A percentile compares a stretch with the other conserved stretches of the same genome.
These are phyloP conservation scores for Cephus rjabovi DNA, from an alignment of 2,888 invertebrate species.

Conservation along the genomic window DNA sequence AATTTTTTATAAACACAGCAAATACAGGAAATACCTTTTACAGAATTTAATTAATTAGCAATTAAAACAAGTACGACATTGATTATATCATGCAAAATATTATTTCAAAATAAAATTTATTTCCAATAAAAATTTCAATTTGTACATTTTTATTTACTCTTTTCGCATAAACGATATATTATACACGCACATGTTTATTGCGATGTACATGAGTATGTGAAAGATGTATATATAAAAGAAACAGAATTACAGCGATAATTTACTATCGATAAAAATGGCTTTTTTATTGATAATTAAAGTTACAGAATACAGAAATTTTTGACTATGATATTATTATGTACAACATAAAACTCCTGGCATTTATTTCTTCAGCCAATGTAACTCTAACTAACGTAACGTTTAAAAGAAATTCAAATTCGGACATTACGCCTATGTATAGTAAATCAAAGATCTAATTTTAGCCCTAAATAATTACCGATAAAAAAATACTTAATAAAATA, in stretches of 20 bases:
- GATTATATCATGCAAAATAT: neutral
- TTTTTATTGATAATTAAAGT: too few relatives aligned
- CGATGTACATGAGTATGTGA: too few relatives aligned
- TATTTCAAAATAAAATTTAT: neutral
- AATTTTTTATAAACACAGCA: too few relatives aligned
- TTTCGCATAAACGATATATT: neutral
- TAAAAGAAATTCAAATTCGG: neutral
- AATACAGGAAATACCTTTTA: too few relatives aligned
- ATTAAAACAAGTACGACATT: neutral
- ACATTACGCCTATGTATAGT: constrained; percentile 32
- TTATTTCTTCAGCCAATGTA: neutral
- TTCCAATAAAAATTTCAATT: neutral
- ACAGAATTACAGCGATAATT: neutral
- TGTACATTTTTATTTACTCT: neutral
- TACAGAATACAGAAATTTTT: too few relatives aligned
- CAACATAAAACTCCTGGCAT: neutral
- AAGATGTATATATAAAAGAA: too few relatives aligned
- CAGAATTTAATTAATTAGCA: too few relatives aligned
- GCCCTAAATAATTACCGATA: neutral
- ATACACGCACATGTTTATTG: too few relatives aligned
- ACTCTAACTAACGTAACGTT: neutral
- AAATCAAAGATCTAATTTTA: neutral
- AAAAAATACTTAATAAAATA: neutral
- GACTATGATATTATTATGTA: too few relatives aligned
- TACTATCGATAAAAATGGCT: neutral